phyloP scores from a whole-genome alignment of 92 coral and sea anemone genomes.

The Epizoanthus illoricatus region DNA sequence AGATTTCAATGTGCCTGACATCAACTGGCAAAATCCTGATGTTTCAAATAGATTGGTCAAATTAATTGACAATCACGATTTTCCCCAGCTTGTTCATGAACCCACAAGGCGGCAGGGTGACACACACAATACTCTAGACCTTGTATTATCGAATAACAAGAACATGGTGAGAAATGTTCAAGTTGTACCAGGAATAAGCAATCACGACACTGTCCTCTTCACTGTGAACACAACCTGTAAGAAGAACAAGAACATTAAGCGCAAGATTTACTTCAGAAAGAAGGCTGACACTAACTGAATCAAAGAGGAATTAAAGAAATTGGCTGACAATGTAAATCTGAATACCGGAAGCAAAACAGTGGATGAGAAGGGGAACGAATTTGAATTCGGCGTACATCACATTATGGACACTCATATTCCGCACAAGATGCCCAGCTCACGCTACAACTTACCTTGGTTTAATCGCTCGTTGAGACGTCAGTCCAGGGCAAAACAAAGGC shows the following conservation, averaged over 20 bases:
- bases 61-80: constrained; percentile 48
- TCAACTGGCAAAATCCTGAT: constrained; percentile 45
- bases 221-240: constrained; percentile 45
- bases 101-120: constrained; percentile 58
- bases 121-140: constrained; percentile 53
- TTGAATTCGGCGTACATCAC: constrained; percentile 24
- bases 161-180: constrained; percentile 49
- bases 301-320: constrained; percentile 30
- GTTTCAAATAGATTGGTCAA: constrained; percentile 23
- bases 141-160: constrained; percentile 55
- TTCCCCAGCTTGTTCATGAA: constrained; percentile 47
- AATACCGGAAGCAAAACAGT: constrained; percentile 29
- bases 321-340: not conserved
- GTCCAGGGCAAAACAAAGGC: constrained; percentile 51
- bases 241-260: constrained; percentile 49
- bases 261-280: constrained; percentile 58
- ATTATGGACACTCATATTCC: too few relatives aligned
- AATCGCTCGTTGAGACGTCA: constrained; percentile 23
- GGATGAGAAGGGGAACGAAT: constrained; percentile 59
- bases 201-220: constrained; percentile 66
- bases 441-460: too few relatives aligned
- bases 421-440: too few relatives aligned
- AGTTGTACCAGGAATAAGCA: constrained; percentile 57
- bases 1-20: constrained; percentile 52
- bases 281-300: constrained; percentile 43